Conservation (phyloP, 2,797 vertebrate genomes). For the Diceros bicornis region DNA sequence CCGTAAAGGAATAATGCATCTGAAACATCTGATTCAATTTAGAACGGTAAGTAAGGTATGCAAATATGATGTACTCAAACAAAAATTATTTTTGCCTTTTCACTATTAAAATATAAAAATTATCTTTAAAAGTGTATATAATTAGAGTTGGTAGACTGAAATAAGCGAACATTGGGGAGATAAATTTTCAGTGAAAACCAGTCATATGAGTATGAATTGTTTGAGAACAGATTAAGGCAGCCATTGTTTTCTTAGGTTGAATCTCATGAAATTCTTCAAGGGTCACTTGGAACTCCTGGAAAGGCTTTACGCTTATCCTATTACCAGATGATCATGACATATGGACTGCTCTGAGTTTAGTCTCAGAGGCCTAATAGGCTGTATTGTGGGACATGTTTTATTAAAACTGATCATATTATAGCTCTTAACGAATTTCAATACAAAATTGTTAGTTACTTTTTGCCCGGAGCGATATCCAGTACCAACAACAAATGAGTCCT, state of each 20-base stretch:
- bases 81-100: background rate
- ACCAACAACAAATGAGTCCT: background rate
- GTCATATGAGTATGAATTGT: background rate
- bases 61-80: background rate
- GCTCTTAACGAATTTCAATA: background rate
- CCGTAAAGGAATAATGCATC: constrained; percentile 97
- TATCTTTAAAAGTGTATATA: background rate
- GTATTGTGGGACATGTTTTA: background rate
- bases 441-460: background rate
- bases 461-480: background rate
- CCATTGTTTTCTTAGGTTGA: background rate
- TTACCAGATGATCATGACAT: background rate
- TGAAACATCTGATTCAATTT: constrained; percentile 96
- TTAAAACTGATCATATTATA: background rate
- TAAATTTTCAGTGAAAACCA: background rate
- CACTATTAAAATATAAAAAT: background rate
- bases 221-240: background rate
- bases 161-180: background rate
- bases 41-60: constrained; percentile 92
- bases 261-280: background rate
- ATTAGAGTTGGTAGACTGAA: background rate
- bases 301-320: background rate
- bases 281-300: background rate
- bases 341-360: background rate
- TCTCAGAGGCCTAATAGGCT: background rate